phyloP scores from a whole-genome alignment of 2,888 invertebrate genomes.

The Micropterix aruncella region DNA sequence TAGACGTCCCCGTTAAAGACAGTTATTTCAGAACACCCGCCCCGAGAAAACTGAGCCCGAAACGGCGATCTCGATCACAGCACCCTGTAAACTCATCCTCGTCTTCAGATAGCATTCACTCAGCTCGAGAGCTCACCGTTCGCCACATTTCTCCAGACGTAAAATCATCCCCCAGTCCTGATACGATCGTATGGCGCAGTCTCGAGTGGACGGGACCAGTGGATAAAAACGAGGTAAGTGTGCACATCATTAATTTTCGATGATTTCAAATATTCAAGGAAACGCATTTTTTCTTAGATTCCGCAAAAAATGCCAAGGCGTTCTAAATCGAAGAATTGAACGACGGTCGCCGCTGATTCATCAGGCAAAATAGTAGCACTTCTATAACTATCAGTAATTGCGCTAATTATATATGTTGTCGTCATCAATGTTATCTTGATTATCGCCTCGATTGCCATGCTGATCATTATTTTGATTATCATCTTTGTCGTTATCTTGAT shows the following conservation, averaged over 20 bases:
- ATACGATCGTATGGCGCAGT: constrained; percentile 23
- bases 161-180: constrained; percentile 27
- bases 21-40: constrained; percentile 21
- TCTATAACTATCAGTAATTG: no score
- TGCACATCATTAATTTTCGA: not conserved
- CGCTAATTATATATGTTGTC: no score
- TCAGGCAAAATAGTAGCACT: no score
- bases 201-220: constrained; percentile 26
- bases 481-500: no score
- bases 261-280: no score
- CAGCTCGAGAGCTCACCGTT: constrained; percentile 27
- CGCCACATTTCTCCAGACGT: constrained; percentile 16
- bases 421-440: no score
- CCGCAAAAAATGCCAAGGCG: no score
- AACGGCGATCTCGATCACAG: constrained; percentile 36
- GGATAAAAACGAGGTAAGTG: constrained; percentile 34
- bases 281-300: no score
- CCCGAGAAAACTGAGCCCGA: constrained; percentile 40
- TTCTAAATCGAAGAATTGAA: no score
- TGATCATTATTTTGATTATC: no score
- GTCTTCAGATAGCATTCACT: constrained; percentile 43
- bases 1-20: constrained; percentile 44
- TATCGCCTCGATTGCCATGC: no score
- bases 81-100: constrained; percentile 39
- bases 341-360: no score